A percentile compares a stretch with the other conserved stretches of the same genome.
Evolutionary conservation across 2,113 vertebrate species (phyloP).

Genomic region (Indri indri): DNA sequence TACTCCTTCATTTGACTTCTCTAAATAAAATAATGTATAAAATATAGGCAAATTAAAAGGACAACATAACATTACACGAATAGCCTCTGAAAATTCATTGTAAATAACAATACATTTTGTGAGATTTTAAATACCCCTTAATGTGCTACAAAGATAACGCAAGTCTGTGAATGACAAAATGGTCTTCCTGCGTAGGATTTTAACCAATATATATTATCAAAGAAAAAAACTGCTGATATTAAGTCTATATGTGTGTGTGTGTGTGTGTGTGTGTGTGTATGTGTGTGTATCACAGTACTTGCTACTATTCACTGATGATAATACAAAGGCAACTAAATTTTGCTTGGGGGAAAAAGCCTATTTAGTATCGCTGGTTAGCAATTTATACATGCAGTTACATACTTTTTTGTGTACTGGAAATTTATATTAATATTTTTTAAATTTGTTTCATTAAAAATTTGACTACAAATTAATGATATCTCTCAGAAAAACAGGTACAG

Average conservation of each 20-base stretch:
- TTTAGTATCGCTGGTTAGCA: background rate
- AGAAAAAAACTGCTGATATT: background rate
- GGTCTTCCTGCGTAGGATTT: background rate
- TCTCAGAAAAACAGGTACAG: background rate
- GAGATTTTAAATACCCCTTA: background rate
- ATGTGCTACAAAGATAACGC: background rate
- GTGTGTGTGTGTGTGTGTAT: too few species aligned
- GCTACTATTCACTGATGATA: background rate
- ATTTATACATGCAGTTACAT: background rate
- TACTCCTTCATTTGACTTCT: background rate
- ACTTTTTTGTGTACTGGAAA: background rate
- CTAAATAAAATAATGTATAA: background rate
- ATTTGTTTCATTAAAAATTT: background rate
- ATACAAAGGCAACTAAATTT: constrained; percentile 13
- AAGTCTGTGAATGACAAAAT: background rate
- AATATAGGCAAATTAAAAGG: background rate
- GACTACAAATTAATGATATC: constrained; percentile 9
- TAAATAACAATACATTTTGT: constrained; percentile 1
- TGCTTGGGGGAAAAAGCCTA: background rate
- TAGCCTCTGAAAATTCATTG: constrained; percentile 19
- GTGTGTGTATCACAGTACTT: background rate
- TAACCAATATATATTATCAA: constrained; percentile 21
- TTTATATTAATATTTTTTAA: background rate
- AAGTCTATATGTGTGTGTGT: background rate
- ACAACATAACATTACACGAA: background rate